Conservation (phyloP, 2,797 vertebrate genomes). For the Hafferia zeledoni region DNA sequence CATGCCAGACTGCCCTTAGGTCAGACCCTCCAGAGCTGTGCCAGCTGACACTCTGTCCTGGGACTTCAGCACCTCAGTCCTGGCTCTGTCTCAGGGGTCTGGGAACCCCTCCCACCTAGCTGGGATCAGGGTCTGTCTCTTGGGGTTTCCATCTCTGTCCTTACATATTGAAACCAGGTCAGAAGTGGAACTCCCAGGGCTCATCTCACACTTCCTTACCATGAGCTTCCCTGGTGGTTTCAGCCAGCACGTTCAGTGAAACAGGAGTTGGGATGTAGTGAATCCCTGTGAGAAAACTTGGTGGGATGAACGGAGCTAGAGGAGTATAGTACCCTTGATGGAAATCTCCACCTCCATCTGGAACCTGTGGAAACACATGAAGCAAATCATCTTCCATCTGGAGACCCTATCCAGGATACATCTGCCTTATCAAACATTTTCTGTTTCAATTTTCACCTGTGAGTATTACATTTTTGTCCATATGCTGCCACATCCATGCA, state of each 20-base stretch:
- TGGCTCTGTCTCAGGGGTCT: not conserved
- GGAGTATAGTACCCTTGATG: slow-evolving; percentile 68
- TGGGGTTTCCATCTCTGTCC: not conserved
- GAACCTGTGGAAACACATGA: slow-evolving; percentile 56
- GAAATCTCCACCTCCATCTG: slow-evolving; percentile 69
- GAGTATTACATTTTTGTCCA: not conserved
- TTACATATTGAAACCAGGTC: not conserved
- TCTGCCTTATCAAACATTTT: not conserved
- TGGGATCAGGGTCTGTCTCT: not conserved
- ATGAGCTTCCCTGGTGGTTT: slow-evolving; percentile 58
- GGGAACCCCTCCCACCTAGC: not conserved
- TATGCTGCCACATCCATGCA: not conserved
- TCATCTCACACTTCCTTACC: slow-evolving; percentile 59
- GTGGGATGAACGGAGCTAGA: slow-evolving; percentile 68
- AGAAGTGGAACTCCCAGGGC: not conserved
- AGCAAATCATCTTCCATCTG: not conserved
- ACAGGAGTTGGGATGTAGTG: slow-evolving; percentile 70
- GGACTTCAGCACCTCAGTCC: not conserved
- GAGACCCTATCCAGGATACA: not conserved
- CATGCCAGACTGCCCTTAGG: not conserved
- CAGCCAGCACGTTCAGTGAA: slow-evolving; percentile 58
- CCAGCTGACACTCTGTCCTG: not conserved
- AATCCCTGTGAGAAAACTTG: slow-evolving; percentile 71
- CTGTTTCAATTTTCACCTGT: not conserved
- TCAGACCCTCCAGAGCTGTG: not conserved